phyloP scores from a whole-genome alignment of 2,797 vertebrate genomes.

The Thaleichthys pacificus region DNA sequence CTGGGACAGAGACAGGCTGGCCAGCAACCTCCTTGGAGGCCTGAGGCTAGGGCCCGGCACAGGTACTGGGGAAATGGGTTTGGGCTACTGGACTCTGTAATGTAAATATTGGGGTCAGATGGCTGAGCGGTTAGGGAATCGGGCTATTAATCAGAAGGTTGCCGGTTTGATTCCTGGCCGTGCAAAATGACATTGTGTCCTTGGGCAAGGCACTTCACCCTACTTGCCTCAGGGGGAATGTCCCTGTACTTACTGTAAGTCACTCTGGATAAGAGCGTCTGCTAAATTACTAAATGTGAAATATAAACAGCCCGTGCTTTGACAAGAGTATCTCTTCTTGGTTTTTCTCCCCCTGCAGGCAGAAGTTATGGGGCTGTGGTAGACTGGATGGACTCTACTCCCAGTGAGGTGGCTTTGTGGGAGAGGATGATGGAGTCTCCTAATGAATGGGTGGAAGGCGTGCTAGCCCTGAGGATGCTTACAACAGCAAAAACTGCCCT shows the following conservation, averaged over 20 bases:
- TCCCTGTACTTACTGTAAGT: too few relatives aligned
- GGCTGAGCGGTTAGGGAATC: too few relatives aligned
- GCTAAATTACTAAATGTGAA: too few relatives aligned
- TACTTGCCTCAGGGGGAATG: too few relatives aligned
- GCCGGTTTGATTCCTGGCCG: too few relatives aligned
- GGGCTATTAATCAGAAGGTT: too few relatives aligned
- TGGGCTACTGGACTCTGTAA: neutral
- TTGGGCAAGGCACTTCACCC: too few relatives aligned
- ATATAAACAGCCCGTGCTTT: neutral
- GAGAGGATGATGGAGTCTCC: conserved; percentile 87
- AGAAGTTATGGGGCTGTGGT: conserved; percentile 88
- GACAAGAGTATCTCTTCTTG: neutral
- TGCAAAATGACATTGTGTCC: too few relatives aligned
- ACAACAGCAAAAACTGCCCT: conserved; percentile 80
- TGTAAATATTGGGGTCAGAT: neutral
- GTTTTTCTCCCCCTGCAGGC: conserved; percentile 68
- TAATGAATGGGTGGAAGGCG: conserved; percentile 88
- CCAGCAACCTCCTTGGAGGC: conserved; percentile 89
- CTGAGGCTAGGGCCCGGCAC: conserved; percentile 88
- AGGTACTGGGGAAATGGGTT: conserved; percentile 66
- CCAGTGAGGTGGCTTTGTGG: conserved; percentile 87
- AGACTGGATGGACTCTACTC: conserved; percentile 95
- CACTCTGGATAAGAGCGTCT: too few relatives aligned
- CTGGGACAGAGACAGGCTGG: conserved; percentile 92
- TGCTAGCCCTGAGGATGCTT: conserved; percentile 84